Base-by-base conservation (phyloP, 2,888 invertebrate genomes). In the Dasysyrphus albostriatus region DNA sequence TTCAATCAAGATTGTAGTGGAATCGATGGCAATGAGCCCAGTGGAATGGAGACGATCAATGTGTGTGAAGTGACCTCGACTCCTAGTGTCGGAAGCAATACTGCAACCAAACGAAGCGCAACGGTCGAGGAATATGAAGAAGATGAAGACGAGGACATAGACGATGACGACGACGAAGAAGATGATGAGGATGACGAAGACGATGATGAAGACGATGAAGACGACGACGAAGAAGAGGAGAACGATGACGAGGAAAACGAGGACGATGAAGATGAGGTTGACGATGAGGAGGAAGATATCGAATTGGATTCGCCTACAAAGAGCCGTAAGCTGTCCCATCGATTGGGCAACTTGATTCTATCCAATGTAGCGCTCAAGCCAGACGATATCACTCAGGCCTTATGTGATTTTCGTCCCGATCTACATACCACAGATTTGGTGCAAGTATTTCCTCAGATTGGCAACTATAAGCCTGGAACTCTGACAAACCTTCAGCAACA, bases 381-480 rank as follows among this genome's bases (percentile, higher is more conserved):
- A 1, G 91, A 91, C 44, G 91, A 92, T 79, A 90, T 92, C 73
- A 90, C 92, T 10, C 92, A 92, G 78, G 90, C 92, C 5, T 82
- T 93, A 56, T 91, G 92, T 67, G 93, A 93, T 76, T 92, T 92
- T 82, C 91, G 93, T 56, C 91, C 91, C 70, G 93, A 92, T 88
- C 89, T 92, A 47, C 90, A 89, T 83, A 90, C 90, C 63, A 89
- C 92, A 9, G 93, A 93, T 77, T 90, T 93, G 54, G 90, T 92
- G 69, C 91, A 92, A 56, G 92, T 92, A 47, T 89, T 92, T 70
- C 92, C 92, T 29, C 91, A 91, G 76, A 91, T 91, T 73, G 89
- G 90, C 76, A 91, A 91, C 88, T 90, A 91, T 34, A 92, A 92
- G 83, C 90, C 89, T 63, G 90, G 90, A 70, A 89, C 90, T 34